Evolutionary conservation across 2,113 vertebrate genomes (phyloP).

Genomic region (Struthio camelus): DNA sequence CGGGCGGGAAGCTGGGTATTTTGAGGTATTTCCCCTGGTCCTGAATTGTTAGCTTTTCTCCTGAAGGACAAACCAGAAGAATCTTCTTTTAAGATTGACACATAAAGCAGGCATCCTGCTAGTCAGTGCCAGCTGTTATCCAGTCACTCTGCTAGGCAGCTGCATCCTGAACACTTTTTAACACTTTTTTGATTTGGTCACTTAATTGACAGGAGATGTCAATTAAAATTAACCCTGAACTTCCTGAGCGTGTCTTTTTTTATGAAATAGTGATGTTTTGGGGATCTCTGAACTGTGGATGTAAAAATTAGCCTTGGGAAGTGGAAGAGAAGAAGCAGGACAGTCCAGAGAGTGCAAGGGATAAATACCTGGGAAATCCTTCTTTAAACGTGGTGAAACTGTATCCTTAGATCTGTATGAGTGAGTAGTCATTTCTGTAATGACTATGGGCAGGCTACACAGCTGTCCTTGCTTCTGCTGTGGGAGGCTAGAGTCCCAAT

Average conservation of each 20-base stretch:
- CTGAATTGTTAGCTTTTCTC: not conserved
- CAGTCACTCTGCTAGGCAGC: not conserved
- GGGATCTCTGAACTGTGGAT: not conserved
- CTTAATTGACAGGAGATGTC: not conserved
- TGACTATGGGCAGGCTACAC: not conserved
- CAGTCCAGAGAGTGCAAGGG: not conserved
- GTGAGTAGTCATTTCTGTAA: not conserved
- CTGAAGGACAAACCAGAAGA: not conserved
- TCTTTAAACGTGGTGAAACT: not conserved
- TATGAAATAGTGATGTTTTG: not conserved
- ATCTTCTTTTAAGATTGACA: not conserved
- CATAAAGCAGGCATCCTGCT: not conserved
- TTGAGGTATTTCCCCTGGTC: not conserved
- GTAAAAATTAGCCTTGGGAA: not conserved
- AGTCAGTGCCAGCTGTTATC: not conserved
- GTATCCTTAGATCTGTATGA: not conserved
- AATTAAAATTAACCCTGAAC: not conserved
- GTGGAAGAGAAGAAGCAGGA: not conserved
- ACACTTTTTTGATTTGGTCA: not conserved
- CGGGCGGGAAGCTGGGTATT: not conserved
- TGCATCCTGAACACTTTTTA: not conserved
- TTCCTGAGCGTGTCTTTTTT: not conserved
- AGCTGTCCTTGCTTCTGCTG: not conserved
- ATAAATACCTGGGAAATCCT: not conserved
- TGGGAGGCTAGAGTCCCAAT: not conserved